These are phyloP conservation scores for Seriola aureovittata DNA, from an alignment of 2,113 vertebrate genomes.

Conservation along the genomic window DNA sequence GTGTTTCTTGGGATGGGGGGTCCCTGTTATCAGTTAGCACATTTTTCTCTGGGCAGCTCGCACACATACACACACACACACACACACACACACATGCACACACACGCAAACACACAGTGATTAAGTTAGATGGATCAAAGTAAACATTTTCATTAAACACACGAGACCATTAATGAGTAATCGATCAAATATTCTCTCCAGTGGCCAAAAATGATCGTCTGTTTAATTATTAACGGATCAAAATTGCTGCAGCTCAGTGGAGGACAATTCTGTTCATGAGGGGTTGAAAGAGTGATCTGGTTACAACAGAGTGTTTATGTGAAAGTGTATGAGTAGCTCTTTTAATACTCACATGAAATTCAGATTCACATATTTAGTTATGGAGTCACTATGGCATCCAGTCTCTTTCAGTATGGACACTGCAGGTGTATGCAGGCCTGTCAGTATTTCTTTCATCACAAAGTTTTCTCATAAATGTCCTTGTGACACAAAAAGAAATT, in stretches of 20 bases:
- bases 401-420: no score
- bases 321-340: not conserved
- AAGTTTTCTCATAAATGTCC: no score
- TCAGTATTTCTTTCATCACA: no score
- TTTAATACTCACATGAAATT: not conserved
- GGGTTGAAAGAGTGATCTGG: no score
- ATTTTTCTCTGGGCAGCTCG: conserved; percentile 52
- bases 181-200: conserved; percentile 19
- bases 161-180: conserved; percentile 33
- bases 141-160: conserved; percentile 20
- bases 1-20: conserved; percentile 22
- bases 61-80: conserved; percentile 6
- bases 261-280: not conserved
- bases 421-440: no score
- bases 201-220: not conserved
- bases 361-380: no score
- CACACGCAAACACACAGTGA: not conserved
- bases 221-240: not conserved
- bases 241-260: not conserved
- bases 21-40: conserved; percentile 71
- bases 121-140: no score
- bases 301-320: not conserved
- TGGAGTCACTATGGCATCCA: no score
- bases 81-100: not conserved
- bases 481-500: no score